These are phyloP conservation scores for Porites cylindrica DNA, from an alignment of 92 coral and sea anemone species.

Conservation along the genomic window DNA sequence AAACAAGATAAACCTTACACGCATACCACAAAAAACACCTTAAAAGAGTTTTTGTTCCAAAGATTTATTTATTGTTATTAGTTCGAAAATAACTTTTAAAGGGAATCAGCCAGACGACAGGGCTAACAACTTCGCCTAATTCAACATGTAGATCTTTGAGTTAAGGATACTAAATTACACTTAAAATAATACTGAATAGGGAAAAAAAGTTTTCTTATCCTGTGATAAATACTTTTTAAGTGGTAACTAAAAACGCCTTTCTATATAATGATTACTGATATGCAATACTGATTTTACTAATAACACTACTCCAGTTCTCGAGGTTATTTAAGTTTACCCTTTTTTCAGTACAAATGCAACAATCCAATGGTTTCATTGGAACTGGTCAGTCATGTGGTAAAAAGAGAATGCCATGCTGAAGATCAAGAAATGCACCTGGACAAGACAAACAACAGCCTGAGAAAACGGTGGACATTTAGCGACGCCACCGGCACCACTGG, in stretches of 20 bases:
- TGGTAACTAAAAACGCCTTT: background rate
- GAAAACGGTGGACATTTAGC: too few species aligned
- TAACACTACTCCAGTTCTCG: background rate
- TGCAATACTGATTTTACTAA: background rate
- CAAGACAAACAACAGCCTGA: too few species aligned
- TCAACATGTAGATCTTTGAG: background rate
- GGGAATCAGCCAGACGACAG: background rate
- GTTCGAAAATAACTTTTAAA: background rate
- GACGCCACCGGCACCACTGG: too few species aligned
- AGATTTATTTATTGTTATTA: too few species aligned
- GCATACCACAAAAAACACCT: background rate
- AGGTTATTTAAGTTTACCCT: background rate
- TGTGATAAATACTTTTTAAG: slow-evolving; percentile 29
- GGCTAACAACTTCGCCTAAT: background rate
- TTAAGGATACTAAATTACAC: background rate
- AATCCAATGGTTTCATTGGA: too few species aligned
- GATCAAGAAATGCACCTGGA: too few species aligned
- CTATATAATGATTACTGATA: background rate
- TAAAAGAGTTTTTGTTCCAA: background rate
- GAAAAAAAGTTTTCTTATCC: slow-evolving; percentile 1
- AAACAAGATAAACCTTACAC: background rate
- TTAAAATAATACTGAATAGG: background rate
- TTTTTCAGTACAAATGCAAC: background rate
- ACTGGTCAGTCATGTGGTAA: too few species aligned
- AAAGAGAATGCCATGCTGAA: too few species aligned